Base-by-base conservation (phyloP, 2,113 vertebrate genomes). In the Geococcyx californianus region DNA sequence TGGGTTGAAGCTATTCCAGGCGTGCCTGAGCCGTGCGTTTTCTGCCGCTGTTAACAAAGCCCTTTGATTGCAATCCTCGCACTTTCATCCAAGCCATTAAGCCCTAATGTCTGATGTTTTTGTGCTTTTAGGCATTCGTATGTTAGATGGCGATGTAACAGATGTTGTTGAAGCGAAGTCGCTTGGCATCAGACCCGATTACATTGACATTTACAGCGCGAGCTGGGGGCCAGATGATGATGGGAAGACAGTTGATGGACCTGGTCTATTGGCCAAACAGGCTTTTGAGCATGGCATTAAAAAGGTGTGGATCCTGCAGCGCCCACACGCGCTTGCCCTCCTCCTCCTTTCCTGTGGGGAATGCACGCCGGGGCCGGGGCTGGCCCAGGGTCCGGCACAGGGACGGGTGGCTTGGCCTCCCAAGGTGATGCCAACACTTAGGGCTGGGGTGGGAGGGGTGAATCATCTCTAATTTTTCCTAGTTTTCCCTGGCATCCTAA, bases 141-240 rank as follows among this genome's bases (percentile, higher is more conserved):
- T 99, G 99, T 97, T 99, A 97, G 99, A 99, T 49, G 99, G 99
- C 8, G 99, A 99, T 79, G 99, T 99, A 95, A 99, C 99, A 11
- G 99, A 99, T 88, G 97, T 99, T 60, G 99, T 99, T 44, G 99
- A 99, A 96, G 99, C 99, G 29, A 99, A 99, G 97, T 98, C 99
- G 16, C 98, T 99, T 94, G 98, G 99, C 89, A 98, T 99, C 95
- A 98, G 98, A 91, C 99, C 99, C 40, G 98, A 99, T 97, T 99
- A 99, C 98, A 99, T 99, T 68, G 98, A 99, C 97, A 99, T 99
- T 95, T 99, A 99, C 98, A 99, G 99, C 26, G 98, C 99, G 90
- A 99, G 99, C 97, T 99, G 99, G 99, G 99, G 99, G 23, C 99
- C 99, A 3, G 99, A 99, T 72, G 99, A 99, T n/a, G 99, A 99